These are phyloP conservation scores for Caradrina kadenii DNA, from an alignment of 2,888 invertebrate genomes.

Conservation along the genomic window DNA sequence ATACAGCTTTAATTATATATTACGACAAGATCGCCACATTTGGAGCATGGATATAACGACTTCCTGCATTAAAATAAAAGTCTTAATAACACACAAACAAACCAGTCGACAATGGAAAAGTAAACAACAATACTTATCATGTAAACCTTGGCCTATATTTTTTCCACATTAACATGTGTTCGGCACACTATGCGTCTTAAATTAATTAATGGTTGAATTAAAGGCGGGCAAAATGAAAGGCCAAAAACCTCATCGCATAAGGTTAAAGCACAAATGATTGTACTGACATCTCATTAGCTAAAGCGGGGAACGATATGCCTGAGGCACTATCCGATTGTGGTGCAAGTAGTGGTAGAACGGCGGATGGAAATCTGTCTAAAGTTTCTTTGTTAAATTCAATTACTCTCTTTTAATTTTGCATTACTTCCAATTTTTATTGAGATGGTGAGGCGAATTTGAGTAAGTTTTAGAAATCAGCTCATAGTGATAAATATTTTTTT, in stretches of 20 bases:
- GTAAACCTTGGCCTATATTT: conserved; percentile 54
- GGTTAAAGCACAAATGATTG: conserved; percentile 90
- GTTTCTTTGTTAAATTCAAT: neutral
- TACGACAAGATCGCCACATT: conserved; percentile 16
- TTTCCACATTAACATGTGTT: conserved; percentile 44
- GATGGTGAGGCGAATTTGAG: no score
- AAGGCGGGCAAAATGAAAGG: conserved; percentile 83
- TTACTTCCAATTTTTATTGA: no score
- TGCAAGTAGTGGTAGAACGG: conserved; percentile 53
- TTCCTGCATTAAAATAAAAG: conserved; percentile 45
- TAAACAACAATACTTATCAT: conserved; percentile 35
- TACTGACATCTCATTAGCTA: conserved; percentile 91
- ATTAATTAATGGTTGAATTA: conserved; percentile 84
- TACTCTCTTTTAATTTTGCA: no score
- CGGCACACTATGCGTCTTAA: conserved; percentile 64
- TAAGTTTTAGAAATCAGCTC: no score
- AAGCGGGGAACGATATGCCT: conserved; percentile 85
- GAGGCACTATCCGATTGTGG: conserved; percentile 76
- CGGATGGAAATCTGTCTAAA: conserved; percentile 19
- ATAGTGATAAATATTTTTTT: no score
- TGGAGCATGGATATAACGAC: conserved; percentile 28
- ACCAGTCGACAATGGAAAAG: conserved; percentile 54
- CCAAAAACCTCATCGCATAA: conserved; percentile 87
- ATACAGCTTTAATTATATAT: neutral
- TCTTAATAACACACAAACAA: conserved; percentile 29